Evolutionary conservation across 2,113 vertebrate genomes (phyloP).

Genomic region (Callopanchax toddi): DNA sequence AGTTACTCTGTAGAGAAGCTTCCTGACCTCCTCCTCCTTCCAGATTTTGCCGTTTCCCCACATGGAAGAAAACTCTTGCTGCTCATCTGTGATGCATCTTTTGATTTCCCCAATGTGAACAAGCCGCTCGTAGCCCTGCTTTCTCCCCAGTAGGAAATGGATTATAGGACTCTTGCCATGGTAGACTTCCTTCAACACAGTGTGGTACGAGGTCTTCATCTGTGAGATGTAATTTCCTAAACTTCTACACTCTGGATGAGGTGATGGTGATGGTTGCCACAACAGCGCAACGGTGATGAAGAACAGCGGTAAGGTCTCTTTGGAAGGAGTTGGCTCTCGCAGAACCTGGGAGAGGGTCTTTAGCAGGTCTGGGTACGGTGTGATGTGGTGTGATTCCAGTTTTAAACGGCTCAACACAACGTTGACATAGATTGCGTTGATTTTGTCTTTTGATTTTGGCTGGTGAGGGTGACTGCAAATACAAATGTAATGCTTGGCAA

Average conservation of each 20-base stretch:
- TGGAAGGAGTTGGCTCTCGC: rapidly evolving
- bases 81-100: not conserved
- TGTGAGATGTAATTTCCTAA: conserved; percentile 56
- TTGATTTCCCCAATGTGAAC: conserved; percentile 48
- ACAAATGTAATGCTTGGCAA: not conserved
- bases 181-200: conserved; percentile 50
- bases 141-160: conserved; percentile 73
- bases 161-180: conserved; percentile 57
- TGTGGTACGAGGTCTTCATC: conserved; percentile 52
- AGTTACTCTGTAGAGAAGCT: conserved; percentile 53
- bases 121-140: conserved; percentile 50
- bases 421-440: conserved; percentile 70
- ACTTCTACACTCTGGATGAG: rapidly evolving
- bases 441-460: conserved; percentile 4
- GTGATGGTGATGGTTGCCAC: conserved; percentile 55
- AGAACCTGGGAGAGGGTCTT: not conserved
- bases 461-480: not conserved
- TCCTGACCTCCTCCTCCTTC: conserved; percentile 46
- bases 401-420: conserved; percentile 66
- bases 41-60: conserved; percentile 67
- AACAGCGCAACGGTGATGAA: conserved; percentile 69
- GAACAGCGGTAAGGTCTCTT: conserved; percentile 37
- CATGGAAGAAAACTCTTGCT: conserved; percentile 40
- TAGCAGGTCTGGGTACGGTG: not conserved
- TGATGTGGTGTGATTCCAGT: conserved; percentile 10